These are phyloP conservation scores for Corythornis vintsioides DNA, from an alignment of 2,113 vertebrate species.

Conservation along the genomic window DNA sequence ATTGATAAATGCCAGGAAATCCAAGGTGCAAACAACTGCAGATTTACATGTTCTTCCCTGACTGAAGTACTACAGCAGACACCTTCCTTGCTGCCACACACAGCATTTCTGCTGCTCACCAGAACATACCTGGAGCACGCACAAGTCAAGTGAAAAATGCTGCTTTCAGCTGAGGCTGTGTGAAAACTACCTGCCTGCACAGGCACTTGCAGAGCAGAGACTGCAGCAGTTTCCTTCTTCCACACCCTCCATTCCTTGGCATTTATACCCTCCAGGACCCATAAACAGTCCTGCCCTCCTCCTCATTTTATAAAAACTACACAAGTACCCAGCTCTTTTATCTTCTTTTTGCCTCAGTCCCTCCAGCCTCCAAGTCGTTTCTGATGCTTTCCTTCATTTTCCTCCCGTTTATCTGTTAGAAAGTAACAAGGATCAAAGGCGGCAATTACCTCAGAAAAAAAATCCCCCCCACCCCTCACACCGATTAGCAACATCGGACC, in stretches of 20 bases:
- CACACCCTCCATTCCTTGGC: conserved; percentile 17
- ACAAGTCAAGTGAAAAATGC: neutral
- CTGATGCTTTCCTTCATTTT: neutral
- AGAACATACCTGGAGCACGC: neutral
- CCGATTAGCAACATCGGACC: conserved; percentile 2
- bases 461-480: neutral
- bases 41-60: neutral
- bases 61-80: neutral
- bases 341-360: neutral
- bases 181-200: conserved; percentile 5
- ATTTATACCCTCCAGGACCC: neutral
- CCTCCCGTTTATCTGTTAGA: conserved; percentile 16
- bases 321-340: neutral
- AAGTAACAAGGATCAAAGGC: conserved; percentile 29
- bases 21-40: neutral
- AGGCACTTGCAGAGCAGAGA: neutral
- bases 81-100: neutral
- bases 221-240: neutral
- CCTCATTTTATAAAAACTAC: conserved; percentile 1
- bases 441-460: neutral
- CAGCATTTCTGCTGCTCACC: neutral
- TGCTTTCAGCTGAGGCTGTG: neutral
- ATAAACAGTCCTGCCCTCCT: conserved; percentile 1
- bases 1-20: neutral
- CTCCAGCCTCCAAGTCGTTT: conserved; percentile 3